Percentiles rank a stretch among this genome's conserved stretches.
phyloP scores from a whole-genome alignment of 2,888 invertebrate genomes.

The Bombylius discolor region DNA sequence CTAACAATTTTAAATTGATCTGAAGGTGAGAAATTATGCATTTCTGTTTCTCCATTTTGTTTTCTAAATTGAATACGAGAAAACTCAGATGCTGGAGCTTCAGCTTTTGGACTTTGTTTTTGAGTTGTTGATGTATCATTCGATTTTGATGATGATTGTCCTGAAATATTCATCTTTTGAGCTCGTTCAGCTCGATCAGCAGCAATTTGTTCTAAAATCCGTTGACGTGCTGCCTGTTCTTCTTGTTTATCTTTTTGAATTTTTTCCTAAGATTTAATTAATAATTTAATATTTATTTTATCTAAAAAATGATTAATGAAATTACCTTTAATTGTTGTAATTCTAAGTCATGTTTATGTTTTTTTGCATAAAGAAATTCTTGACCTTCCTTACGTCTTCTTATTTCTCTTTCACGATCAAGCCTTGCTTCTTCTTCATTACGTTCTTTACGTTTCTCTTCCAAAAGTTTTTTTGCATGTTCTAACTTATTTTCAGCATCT shows the following conservation, averaged over 20 bases:
- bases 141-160: not conserved
- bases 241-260: constrained; percentile 62
- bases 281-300: constrained; percentile 13
- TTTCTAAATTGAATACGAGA: constrained; percentile 75
- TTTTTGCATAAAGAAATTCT: constrained; percentile 55
- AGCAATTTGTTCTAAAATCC: constrained; percentile 70
- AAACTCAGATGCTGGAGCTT: constrained; percentile 26
- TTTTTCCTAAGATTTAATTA: constrained; percentile 17
- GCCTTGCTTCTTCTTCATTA: constrained; percentile 53
- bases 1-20: constrained; percentile 48
- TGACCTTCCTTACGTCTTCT: constrained; percentile 62
- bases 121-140: not conserved
- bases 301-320: constrained; percentile 29
- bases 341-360: constrained; percentile 64
- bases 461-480: constrained; percentile 52
- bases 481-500: constrained; percentile 36
- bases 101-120: not conserved
- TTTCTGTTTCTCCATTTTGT: constrained; percentile 64
- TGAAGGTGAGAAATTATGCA: constrained; percentile 56
- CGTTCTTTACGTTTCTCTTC: constrained; percentile 52
- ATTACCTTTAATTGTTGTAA: constrained; percentile 50
- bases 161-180: constrained; percentile 27
- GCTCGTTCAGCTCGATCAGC: constrained; percentile 65
- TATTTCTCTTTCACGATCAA: constrained; percentile 46
- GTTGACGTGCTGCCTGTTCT: constrained; percentile 59